These are phyloP conservation scores for Serrognathus titanus DNA, from an alignment of 2,888 invertebrate species.

Conservation along the genomic window DNA sequence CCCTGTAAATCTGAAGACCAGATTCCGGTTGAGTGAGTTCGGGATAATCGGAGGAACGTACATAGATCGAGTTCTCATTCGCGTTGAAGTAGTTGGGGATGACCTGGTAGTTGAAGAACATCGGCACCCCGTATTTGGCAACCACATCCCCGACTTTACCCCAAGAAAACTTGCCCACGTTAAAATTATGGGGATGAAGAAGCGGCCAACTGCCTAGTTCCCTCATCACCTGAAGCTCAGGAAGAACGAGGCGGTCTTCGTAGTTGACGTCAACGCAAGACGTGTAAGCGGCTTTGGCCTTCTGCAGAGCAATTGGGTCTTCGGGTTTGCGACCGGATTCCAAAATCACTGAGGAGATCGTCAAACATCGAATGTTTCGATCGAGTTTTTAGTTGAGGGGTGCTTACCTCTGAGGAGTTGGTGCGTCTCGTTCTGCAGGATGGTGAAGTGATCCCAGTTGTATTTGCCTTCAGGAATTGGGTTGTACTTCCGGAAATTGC, in stretches of 20 bases:
- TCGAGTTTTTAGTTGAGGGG: too few relatives aligned
- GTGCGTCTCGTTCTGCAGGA: constrained; percentile 44
- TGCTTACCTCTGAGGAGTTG: constrained; percentile 37
- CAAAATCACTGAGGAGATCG: constrained; percentile 34
- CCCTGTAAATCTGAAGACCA: constrained; percentile 27
- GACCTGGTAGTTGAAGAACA: constrained; percentile 42
- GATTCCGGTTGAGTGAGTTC: too few relatives aligned
- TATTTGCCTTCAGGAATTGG: constrained; percentile 39
- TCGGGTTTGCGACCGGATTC: constrained; percentile 21
- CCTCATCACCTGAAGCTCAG: constrained; percentile 38
- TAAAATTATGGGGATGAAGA: constrained; percentile 22
- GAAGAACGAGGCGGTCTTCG: constrained; percentile 32
- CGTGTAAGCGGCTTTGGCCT: constrained; percentile 42
- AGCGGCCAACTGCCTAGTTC: constrained; percentile 42
- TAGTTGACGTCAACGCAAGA: constrained; percentile 38
- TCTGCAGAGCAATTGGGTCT: constrained; percentile 41
- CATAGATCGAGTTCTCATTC: constrained; percentile 38
- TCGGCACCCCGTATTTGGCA: constrained; percentile 42
- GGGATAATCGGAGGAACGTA: constrained; percentile 26
- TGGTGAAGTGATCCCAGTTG: constrained; percentile 46
- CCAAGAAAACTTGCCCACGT: constrained; percentile 34
- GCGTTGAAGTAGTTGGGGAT: constrained; percentile 37
- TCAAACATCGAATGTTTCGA: neutral
- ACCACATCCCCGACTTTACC: constrained; percentile 39
- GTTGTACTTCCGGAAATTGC: constrained; percentile 47